phyloP scores from a whole-genome alignment of 1,140 invertebrate genomes.

The Drosophila pectinifera region DNA sequence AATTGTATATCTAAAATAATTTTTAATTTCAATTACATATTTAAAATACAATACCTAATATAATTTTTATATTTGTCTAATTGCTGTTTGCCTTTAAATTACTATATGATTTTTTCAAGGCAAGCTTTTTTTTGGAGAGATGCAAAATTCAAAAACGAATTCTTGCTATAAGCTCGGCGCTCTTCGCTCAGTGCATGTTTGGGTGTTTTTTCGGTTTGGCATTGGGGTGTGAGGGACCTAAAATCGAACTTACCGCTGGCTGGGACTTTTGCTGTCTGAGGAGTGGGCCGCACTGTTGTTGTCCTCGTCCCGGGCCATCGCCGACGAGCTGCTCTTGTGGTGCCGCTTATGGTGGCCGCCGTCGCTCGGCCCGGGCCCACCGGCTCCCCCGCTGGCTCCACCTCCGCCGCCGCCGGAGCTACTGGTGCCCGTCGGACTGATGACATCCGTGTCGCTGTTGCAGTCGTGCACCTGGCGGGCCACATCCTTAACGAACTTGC shows the following conservation, averaged over 20 bases:
- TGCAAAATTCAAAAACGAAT: background rate
- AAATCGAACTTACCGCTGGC: conserved; percentile 86
- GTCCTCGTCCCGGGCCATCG: conserved; percentile 86
- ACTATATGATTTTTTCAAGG: no score
- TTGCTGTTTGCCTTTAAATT: no score
- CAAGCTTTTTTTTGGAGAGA: accelerated
- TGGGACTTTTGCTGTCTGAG: conserved; percentile 88
- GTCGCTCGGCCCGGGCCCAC: conserved; percentile 16
- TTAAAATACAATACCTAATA: no score
- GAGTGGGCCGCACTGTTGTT: conserved; percentile 88
- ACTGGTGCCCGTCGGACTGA: conserved; percentile 80
- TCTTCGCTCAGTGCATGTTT: conserved; percentile 26
- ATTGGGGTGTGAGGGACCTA: background rate
- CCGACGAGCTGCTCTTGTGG: conserved; percentile 56
- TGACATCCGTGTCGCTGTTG: conserved; percentile 81
- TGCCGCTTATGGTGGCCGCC: conserved; percentile 68
- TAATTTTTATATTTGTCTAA: no score
- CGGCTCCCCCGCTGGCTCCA: conserved; percentile 18
- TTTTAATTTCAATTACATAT: no score
- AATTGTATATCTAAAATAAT: background rate
- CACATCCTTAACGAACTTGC: conserved; percentile 77
- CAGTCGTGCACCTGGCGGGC: conserved; percentile 64
- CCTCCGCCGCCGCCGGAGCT: conserved; percentile 73
- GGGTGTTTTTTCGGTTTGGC: conserved; percentile 6
- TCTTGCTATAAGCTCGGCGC: background rate